Conservation (phyloP, 1,140 invertebrate species). For the Hesperophylax magnus region DNA sequence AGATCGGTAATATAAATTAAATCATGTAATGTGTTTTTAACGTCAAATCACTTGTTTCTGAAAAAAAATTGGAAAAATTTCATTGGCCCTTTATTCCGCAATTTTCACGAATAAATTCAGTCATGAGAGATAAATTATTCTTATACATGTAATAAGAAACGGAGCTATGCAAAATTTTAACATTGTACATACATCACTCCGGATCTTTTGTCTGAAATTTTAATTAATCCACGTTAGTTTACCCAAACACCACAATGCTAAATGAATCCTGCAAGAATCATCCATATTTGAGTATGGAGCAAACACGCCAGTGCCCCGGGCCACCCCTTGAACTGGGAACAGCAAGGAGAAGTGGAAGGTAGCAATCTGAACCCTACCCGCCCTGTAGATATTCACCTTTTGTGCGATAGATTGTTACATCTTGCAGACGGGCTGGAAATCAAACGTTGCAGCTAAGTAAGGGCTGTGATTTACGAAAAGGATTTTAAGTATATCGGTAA, state of each 20-base stretch:
- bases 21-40: too few relatives aligned
- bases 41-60: too few relatives aligned
- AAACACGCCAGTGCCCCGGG: conserved; percentile 44
- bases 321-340: background rate
- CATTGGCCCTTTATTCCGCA: too few relatives aligned
- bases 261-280: conserved; percentile 38
- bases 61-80: too few relatives aligned
- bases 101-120: too few relatives aligned
- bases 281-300: conserved; percentile 54
- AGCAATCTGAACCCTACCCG: background rate
- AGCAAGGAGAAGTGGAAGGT: conserved; percentile 15
- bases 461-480: too few relatives aligned
- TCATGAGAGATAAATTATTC: too few relatives aligned
- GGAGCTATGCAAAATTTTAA: too few relatives aligned
- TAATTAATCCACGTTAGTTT: conserved; percentile 28
- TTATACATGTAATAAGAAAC: too few relatives aligned
- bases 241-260: conserved; percentile 32
- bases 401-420: conserved; percentile 26
- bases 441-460: background rate
- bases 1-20: too few relatives aligned
- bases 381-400: background rate
- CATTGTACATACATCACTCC: too few relatives aligned
- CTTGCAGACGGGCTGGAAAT: conserved; percentile 16
- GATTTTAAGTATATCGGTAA: too few relatives aligned
- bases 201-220: background rate